Evolutionary conservation across 1,140 invertebrate species (phyloP), one percentile per base, ranked within the genome.

Genomic region (Tetraneura akinire): DNA sequence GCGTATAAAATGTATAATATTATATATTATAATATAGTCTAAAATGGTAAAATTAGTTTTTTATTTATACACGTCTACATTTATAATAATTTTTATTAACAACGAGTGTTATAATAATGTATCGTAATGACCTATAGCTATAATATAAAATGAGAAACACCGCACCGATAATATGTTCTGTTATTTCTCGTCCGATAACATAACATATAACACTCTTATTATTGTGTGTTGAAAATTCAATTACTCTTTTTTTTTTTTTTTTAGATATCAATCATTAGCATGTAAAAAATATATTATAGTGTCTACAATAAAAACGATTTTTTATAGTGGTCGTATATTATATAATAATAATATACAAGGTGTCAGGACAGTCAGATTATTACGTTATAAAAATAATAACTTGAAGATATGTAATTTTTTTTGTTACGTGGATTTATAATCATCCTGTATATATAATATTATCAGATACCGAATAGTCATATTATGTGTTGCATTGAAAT

Each of bases 261-360:
- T 49, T 51, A 51, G 3, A 32, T 29, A 23, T 71, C 68, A 71
- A 71, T 71, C 68, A 71, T 71, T 51, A 71, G 23, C 47, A 51
- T 70, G 51, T 32, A 51, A 23, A n/a, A n/a, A n/a, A n/a, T n/a
- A n/a, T n/a, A n/a, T n/a, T n/a, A n/a, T n/a, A 26, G 47, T 51
- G 68, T 71, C 23, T 49, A 70, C 2, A 71, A 49, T 49, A 49
- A 70, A 49, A 70, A 70, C 42, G 10, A 45, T 21, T 26, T 49
- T 11, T n/a, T 26, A 37, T 23, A 68, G 42, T 47, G 42, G 37
- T 47, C 18, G 37, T 9, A 6, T n/a, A 11, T 47, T 13, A 11
- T 37, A n/a, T n/a, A n/a, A n/a, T n/a, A n/a, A n/a, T n/a, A n/a
- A n/a, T n/a, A 37, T 37, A 37, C 32, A 37, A 3, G 8, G 32